A percentile compares a stretch with the other conserved stretches of the same genome.
Conservation (phyloP, 1,140 invertebrate species). For the Brachionus angularis region DNA sequence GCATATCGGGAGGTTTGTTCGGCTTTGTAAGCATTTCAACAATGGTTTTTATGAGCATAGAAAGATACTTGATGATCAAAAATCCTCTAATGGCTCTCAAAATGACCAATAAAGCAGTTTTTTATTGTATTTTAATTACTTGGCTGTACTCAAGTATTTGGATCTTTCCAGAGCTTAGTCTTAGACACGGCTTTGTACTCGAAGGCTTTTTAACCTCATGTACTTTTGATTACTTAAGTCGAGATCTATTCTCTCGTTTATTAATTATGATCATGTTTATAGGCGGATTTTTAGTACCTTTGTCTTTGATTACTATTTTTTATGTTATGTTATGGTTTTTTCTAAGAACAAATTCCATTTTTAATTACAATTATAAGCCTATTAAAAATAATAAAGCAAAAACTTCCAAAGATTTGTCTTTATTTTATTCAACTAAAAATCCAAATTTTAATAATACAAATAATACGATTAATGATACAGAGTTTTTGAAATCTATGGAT, state of each 20-base stretch:
- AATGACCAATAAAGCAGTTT: not conserved
- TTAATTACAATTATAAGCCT: not conserved
- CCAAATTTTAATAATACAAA: too few species aligned
- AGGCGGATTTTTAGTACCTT: not conserved
- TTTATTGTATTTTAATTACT: not conserved
- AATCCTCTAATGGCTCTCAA: not conserved
- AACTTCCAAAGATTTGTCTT: not conserved
- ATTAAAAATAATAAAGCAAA: not conserved
- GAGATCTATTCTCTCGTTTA: not conserved
- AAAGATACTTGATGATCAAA: not conserved
- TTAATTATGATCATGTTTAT: not conserved
- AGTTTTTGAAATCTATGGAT: too few species aligned
- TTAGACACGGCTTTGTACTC: not conserved
- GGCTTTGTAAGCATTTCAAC: not conserved
- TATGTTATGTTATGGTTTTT: not conserved
- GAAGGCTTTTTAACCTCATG: not conserved
- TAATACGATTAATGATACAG: too few species aligned
- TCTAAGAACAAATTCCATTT: not conserved
- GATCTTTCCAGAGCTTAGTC: not conserved
- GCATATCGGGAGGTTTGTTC: not conserved
- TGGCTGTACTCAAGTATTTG: not conserved
- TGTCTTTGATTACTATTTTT: not conserved
- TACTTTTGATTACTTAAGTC: conserved; percentile 5
- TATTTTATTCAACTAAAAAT: too few species aligned
- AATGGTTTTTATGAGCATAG: not conserved